These are phyloP conservation scores for Dermolepida albohirtum DNA, from an alignment of 2,888 invertebrate species.

Conservation along the genomic window DNA sequence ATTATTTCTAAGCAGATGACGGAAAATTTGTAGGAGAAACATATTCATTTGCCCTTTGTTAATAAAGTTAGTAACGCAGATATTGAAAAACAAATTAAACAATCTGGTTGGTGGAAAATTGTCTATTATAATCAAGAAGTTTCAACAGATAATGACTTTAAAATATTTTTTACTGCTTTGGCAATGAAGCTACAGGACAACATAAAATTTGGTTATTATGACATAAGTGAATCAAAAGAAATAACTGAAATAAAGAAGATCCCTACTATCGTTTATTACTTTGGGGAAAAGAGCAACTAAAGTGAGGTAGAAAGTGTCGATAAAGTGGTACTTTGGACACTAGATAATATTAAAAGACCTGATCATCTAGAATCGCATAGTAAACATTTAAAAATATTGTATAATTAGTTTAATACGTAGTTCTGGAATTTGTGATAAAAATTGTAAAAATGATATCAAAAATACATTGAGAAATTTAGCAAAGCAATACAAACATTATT, in stretches of 20 bases:
- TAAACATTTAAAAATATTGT: constrained; percentile 38
- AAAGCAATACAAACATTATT: constrained; percentile 29
- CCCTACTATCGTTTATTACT: constrained; percentile 32
- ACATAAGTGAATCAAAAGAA: not conserved
- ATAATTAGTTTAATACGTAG: constrained; percentile 29
- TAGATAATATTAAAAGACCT: constrained; percentile 30
- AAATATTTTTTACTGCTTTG: constrained; percentile 11
- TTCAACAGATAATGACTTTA: constrained; percentile 9
- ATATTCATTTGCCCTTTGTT: constrained; percentile 25
- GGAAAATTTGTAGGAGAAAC: constrained; percentile 27
- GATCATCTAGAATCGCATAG: constrained; percentile 20
- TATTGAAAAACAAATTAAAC: constrained; percentile 24
- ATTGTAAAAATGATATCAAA: constrained; percentile 24
- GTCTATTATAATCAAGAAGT: constrained; percentile 20
- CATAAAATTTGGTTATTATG: constrained; percentile 35
- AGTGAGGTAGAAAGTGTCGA: constrained; percentile 14
- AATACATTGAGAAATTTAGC: constrained; percentile 11
- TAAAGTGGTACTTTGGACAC: constrained; percentile 23
- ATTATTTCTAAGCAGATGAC: constrained; percentile 26
- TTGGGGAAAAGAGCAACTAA: constrained; percentile 27
- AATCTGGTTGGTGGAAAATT: constrained; percentile 34
- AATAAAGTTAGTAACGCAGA: constrained; percentile 21
- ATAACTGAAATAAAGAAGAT: not conserved
- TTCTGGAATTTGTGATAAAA: constrained; percentile 17
- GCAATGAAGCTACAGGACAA: constrained; percentile 27